These are phyloP conservation scores for Tragopan temminckii DNA, from an alignment of 2,797 vertebrate genomes.

Conservation along the genomic window DNA sequence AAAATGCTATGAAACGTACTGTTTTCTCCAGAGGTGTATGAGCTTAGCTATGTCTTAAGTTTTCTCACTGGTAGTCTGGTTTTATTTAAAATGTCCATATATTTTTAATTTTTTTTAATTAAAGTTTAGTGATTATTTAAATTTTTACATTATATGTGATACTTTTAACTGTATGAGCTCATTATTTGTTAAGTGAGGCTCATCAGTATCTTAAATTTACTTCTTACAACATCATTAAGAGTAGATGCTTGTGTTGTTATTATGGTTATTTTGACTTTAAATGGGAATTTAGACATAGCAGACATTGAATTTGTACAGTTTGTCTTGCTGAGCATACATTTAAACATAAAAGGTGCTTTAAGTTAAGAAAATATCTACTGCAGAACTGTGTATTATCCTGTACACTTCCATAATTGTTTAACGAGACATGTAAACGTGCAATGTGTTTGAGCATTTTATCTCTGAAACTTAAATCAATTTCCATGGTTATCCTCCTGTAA, in stretches of 20 bases:
- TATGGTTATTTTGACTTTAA: neutral
- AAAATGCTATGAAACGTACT: neutral
- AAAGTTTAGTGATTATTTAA: neutral
- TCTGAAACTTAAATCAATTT: neutral
- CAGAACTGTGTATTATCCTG: neutral
- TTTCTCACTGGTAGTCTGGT: neutral
- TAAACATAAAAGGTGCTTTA: neutral
- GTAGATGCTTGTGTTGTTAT: neutral
- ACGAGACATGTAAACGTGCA: neutral
- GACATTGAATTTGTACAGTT: neutral
- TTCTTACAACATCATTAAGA: neutral
- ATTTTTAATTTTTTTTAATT: neutral
- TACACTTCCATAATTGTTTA: neutral
- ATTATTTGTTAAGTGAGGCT: neutral
- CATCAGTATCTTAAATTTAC: neutral
- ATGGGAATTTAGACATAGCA: neutral
- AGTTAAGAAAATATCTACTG: neutral
- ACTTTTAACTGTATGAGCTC: neutral
- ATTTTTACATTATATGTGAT: neutral
- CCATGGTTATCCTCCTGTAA: neutral
- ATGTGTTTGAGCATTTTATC: neutral
- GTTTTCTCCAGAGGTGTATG: neutral
- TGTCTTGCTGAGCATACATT: neutral
- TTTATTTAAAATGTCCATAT: neutral
- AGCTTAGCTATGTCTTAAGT: neutral